phyloP scores from a whole-genome alignment of 1,140 invertebrate species.

The Drosophila ercepeae region DNA sequence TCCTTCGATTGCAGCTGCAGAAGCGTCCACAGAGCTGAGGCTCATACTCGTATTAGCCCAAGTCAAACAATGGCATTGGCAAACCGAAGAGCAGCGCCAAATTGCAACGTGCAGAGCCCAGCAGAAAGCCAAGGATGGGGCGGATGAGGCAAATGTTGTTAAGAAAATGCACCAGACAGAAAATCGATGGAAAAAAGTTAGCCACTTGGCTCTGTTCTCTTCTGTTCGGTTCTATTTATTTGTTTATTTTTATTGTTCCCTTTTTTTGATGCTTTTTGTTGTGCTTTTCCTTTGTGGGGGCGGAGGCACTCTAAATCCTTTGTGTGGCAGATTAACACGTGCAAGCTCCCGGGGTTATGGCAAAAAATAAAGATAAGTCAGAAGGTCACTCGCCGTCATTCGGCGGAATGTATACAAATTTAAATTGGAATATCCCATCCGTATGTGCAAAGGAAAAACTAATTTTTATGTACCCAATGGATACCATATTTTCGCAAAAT shows the following conservation, averaged over 20 bases:
- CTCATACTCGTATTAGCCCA: slow-evolving; percentile 75
- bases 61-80: slow-evolving; percentile 79
- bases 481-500: slow-evolving; percentile 4
- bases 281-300: slow-evolving; percentile 25
- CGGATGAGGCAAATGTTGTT: slow-evolving; percentile 49
- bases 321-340: slow-evolving; percentile 78
- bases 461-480: background rate
- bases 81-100: slow-evolving; percentile 59
- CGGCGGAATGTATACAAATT: slow-evolving; percentile 22
- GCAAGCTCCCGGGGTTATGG: slow-evolving; percentile 37
- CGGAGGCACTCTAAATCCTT: slow-evolving; percentile 65
- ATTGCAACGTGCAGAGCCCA: slow-evolving; percentile 67
- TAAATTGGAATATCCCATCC: slow-evolving; percentile 18
- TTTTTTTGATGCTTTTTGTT: slow-evolving; percentile 31
- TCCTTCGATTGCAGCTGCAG: slow-evolving; percentile 48
- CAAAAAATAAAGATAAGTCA: slow-evolving; percentile 32
- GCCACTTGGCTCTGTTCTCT: slow-evolving; percentile 28
- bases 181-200: slow-evolving; percentile 65
- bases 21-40: slow-evolving; percentile 33
- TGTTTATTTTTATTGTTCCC: slow-evolving; percentile 41
- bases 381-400: slow-evolving; percentile 67
- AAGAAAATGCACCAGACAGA: slow-evolving; percentile 76
- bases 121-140: slow-evolving; percentile 5
- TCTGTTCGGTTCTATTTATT: slow-evolving; percentile 22
- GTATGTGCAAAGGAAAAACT: background rate